Evolutionary conservation across 2,888 invertebrate species (phyloP).

Genomic region (Tribolium freemani): DNA sequence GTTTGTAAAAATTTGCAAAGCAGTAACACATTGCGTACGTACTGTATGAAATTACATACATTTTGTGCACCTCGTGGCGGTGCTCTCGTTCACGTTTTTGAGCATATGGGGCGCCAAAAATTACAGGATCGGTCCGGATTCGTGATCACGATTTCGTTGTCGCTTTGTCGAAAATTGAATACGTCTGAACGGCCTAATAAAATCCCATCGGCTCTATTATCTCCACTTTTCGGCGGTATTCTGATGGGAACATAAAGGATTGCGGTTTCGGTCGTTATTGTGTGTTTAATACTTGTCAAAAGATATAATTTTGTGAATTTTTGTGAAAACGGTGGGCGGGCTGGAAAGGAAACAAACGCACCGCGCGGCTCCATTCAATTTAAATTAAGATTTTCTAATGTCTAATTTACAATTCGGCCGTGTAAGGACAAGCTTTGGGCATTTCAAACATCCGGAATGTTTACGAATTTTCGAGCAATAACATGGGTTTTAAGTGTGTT

Average conservation of each 20-base stretch:
- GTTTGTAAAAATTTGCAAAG: background rate
- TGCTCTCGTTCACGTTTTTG: conserved; percentile 8
- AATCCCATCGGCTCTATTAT: conserved; percentile 30
- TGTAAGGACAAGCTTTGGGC: conserved; percentile 48
- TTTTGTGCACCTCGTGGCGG: conserved; percentile 13
- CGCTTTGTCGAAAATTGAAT: conserved; percentile 29
- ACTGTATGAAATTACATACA: conserved; percentile 17
- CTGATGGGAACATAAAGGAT: conserved; percentile 29
- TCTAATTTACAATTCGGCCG: conserved; percentile 30
- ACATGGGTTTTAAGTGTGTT: conserved; percentile 35
- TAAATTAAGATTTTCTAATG: conserved; percentile 40
- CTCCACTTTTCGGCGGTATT: conserved; percentile 15
- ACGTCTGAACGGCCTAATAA: conserved; percentile 29
- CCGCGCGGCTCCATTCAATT: conserved; percentile 33
- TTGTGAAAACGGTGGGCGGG: conserved; percentile 15
- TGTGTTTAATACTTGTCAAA: conserved; percentile 39
- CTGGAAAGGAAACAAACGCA: conserved; percentile 29
- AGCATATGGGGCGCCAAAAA: conserved; percentile 30
- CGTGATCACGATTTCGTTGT: conserved; percentile 37
- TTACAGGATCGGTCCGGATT: conserved; percentile 30
- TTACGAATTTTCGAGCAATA: conserved; percentile 16
- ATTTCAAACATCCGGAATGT: conserved; percentile 50
- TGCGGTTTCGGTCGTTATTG: conserved; percentile 38
- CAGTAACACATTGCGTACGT: conserved; percentile 32
- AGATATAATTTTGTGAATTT: conserved; percentile 32